These are phyloP conservation scores for Crematogaster levior DNA, from an alignment of 2,888 invertebrate species.

Conservation along the genomic window DNA sequence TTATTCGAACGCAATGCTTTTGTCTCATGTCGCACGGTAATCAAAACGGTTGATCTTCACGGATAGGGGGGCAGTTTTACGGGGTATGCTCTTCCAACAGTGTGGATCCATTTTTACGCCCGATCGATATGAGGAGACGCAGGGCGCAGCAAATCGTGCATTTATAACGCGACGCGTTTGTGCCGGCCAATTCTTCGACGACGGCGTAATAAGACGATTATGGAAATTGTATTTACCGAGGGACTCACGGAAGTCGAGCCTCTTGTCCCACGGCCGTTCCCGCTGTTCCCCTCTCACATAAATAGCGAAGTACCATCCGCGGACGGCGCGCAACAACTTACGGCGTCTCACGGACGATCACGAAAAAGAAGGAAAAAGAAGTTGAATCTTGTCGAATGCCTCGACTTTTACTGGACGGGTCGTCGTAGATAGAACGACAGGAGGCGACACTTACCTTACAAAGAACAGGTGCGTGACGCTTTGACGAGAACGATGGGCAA, in stretches of 20 bases:
- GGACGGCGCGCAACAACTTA: not conserved
- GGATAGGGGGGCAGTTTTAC: not conserved
- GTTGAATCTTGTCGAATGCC: conserved; percentile 1
- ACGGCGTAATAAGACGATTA: not conserved
- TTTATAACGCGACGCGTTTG: conserved; percentile 23
- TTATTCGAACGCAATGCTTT: not conserved
- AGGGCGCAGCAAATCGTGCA: conserved; percentile 1
- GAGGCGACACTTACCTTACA: conserved; percentile 61
- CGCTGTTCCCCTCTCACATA: not conserved
- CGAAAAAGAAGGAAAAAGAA: not conserved
- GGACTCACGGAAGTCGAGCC: conserved; percentile 19
- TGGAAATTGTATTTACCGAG: conserved; percentile 34
- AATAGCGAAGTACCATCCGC: conserved; percentile 12
- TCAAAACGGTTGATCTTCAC: conserved; percentile 5
- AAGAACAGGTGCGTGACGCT: conserved; percentile 55
- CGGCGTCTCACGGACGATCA: conserved; percentile 27
- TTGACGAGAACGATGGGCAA: conserved; percentile 17
- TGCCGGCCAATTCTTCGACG: not conserved
- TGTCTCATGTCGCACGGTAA: not conserved
- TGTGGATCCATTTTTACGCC: conserved; percentile 20
- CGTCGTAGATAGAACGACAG: conserved; percentile 23
- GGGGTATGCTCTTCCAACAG: not conserved
- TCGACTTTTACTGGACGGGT: conserved; percentile 11
- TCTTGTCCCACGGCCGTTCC: not conserved
- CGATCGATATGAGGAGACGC: not conserved